A percentile compares a stretch with the other conserved stretches of the same genome.
Evolutionary conservation across 2,113 vertebrate genomes (phyloP).

Genomic region (Python bivittatus): DNA sequence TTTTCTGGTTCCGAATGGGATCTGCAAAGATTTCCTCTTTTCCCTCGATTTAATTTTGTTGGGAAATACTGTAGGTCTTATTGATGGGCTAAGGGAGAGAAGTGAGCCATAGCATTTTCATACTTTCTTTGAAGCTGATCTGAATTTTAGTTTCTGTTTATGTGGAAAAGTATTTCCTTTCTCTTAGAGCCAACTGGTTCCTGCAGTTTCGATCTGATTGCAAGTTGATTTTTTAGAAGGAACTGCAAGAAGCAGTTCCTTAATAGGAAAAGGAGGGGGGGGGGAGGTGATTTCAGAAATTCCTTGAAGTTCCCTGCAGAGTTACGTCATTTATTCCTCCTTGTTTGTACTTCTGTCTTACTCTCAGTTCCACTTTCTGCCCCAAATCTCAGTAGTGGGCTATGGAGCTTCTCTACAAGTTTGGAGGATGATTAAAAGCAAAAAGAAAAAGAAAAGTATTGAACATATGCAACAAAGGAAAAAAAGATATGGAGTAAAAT

Average conservation of each 20-base stretch:
- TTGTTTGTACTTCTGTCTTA: not conserved
- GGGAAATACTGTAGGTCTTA: not conserved
- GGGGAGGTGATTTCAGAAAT: not conserved
- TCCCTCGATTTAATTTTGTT: not conserved
- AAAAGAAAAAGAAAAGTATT: too few species aligned
- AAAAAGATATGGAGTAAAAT: not conserved
- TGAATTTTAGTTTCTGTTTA: not conserved
- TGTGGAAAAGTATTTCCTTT: not conserved
- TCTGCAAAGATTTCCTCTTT: not conserved
- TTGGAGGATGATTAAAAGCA: not conserved
- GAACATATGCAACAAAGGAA: not conserved
- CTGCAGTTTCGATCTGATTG: not conserved
- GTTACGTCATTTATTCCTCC: not conserved
- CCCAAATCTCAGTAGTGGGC: not conserved
- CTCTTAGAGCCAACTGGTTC: not conserved
- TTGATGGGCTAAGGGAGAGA: not conserved
- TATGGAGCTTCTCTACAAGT: not conserved
- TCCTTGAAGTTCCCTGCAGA: not conserved
- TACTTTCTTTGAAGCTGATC: not conserved
- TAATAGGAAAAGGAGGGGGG: not conserved
- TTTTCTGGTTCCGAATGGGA: not conserved
- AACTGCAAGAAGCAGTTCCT: not conserved
- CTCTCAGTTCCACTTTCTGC: not conserved
- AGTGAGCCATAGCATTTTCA: not conserved
- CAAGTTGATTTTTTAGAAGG: not conserved